Evolutionary conservation across 2,797 vertebrate species (phyloP), one percentile per base, ranked within the genome.

Genomic region (Pygocentrus nattereri): DNA sequence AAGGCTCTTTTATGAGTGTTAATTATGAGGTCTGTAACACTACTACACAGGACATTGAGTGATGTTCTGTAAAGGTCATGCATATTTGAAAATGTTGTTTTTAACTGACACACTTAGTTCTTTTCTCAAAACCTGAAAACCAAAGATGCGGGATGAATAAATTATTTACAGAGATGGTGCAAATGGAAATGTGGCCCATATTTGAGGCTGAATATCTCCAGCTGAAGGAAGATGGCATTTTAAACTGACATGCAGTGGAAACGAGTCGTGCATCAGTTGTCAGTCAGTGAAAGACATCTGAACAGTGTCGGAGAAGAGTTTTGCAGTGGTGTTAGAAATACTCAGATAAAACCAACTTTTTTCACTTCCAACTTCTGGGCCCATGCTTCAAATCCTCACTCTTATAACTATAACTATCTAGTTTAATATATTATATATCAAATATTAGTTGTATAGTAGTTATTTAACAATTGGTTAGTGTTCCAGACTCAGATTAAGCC

Each of bases 181-280:
- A 78, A 79, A 72, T 50, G 25, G 54, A 61, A 80, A 44, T 27
- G 4, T 54, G 41, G 19, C 70, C 16, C 47, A 71, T 69, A 58
- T 68, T 34, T 52, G 13, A 52, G 21, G 27, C 30, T 54, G 13
- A 77, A 54, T 21, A 27, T 3, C 19, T 64, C 19, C 23, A 52
- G 13, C 5, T 31, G 30, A 34, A 16, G 16, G 56, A 59, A 10
- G 16, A 52, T 27, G 12, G 71, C 21, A 5, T 23, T 34, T 58
- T 13, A 78, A 71, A 34, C 64, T 62, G 69, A 69, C 41, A 34
- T 25, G 15, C 16, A 13, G 13, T 15, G 25, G 18, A 44, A 47
- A 59, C 59, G 41, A 15, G 38, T 21, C 70, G 65, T 59, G 38
- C 47, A 31, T 78, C 65, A 41, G 11, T 21, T 44, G 23, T 27